Evolutionary conservation across 35 echinoderm and acorn worm genomes (phyloP).

Genomic region (Apostichopus californicus): DNA sequence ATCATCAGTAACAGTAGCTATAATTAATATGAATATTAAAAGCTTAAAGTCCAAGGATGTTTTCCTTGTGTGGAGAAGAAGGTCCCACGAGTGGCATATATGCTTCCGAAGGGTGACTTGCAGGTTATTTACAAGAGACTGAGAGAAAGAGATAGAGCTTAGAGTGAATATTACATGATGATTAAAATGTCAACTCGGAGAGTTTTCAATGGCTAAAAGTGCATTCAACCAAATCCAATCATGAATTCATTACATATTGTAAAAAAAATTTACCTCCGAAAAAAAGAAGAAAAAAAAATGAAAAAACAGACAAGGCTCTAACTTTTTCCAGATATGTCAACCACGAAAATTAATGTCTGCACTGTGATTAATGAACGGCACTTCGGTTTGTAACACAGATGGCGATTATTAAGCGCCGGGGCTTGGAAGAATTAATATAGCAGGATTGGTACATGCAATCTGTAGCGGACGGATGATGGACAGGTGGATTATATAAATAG

Average conservation of each 20-base stretch:
- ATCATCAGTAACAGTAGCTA: too few species aligned
- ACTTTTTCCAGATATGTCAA: slow-evolving; percentile 11
- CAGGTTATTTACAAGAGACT: background rate
- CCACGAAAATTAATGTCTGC: slow-evolving; percentile 21
- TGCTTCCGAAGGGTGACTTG: background rate
- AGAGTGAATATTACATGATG: slow-evolving; percentile 4
- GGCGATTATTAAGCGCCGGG: background rate
- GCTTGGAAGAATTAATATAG: too few species aligned
- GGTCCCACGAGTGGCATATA: slow-evolving; percentile 4
- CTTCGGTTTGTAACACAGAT: slow-evolving; percentile 28
- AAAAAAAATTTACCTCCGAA: background rate
- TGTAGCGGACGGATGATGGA: too few species aligned
- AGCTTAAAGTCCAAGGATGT: too few species aligned
- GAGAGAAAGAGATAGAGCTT: background rate
- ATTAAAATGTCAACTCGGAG: slow-evolving; percentile 5
- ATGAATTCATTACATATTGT: slow-evolving; percentile 35
- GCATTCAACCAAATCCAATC: slow-evolving; percentile 32
- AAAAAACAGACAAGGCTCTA: background rate
- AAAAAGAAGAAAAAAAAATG: background rate
- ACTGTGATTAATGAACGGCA: slow-evolving; percentile 25
- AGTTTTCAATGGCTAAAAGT: background rate
- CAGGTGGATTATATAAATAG: too few species aligned
- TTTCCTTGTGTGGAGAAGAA: background rate
- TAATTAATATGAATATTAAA: too few species aligned
- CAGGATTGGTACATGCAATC: too few species aligned